Percentiles rank a stretch among this genome's conserved stretches.
These are phyloP conservation scores for Dissostichus mawsoni DNA, from an alignment of 2,113 vertebrate species.

Conservation along the genomic window DNA sequence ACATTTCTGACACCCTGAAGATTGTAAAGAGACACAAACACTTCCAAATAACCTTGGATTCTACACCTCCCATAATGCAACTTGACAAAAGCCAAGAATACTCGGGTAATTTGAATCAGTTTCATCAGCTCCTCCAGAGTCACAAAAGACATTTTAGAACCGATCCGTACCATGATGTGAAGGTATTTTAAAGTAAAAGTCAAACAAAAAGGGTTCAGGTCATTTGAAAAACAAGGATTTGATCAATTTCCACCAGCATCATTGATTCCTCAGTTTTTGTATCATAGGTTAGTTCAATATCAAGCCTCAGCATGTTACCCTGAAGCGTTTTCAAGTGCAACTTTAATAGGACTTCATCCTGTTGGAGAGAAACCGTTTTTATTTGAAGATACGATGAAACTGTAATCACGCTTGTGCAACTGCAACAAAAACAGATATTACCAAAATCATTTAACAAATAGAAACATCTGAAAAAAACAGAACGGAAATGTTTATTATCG, in stretches of 20 bases:
- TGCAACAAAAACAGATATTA: constrained; percentile 3
- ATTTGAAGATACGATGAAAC: constrained; percentile 50
- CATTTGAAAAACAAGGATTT: too few species aligned
- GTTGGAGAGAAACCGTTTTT: constrained; percentile 25
- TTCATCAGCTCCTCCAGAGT: background rate
- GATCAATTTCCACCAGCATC: too few species aligned
- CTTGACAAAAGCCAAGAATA: background rate
- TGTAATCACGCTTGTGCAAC: constrained; percentile 33
- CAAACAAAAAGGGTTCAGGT: too few species aligned
- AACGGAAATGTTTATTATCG: background rate
- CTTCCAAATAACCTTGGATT: background rate
- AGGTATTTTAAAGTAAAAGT: too few species aligned
- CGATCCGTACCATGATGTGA: too few species aligned
- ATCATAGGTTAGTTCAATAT: too few species aligned
- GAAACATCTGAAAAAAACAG: constrained; percentile 4
- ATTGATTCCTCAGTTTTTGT: too few species aligned
- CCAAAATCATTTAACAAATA: constrained; percentile 23
- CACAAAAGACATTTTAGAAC: background rate
- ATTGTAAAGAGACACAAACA: too few species aligned
- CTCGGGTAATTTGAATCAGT: background rate
- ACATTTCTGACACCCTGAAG: too few species aligned
- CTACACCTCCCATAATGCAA: background rate
- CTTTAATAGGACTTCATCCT: constrained; percentile 5
- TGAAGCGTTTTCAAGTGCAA: too few species aligned
- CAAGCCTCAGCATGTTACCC: too few species aligned